phyloP scores from a whole-genome alignment of 2,113 vertebrate genomes.

The Odocoileus hemionus region DNA sequence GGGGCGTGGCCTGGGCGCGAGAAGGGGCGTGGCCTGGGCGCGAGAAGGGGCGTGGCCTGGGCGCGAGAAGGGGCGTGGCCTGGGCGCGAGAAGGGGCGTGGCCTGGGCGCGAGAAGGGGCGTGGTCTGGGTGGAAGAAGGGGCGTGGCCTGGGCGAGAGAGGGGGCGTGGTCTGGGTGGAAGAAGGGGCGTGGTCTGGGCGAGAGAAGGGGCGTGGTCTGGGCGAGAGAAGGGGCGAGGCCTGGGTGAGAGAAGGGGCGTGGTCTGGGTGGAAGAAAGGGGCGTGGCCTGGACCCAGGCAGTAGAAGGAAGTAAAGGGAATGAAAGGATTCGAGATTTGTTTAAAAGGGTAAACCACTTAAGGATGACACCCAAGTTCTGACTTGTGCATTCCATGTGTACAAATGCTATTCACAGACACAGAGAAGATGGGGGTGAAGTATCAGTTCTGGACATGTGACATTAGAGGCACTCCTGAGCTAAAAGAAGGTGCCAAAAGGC shows the following conservation, averaged over 20 bases:
- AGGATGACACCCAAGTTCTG: neutral
- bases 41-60: neutral
- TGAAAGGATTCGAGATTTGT: neutral
- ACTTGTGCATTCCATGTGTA: neutral
- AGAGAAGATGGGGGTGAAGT: neutral
- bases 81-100: too few species aligned
- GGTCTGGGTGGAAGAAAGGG: neutral
- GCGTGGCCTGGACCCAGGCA: neutral
- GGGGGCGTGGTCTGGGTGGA: too few species aligned
- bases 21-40: too few species aligned
- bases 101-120: too few species aligned
- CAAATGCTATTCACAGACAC: fast-evolving
- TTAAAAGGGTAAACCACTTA: neutral
- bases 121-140: neutral
- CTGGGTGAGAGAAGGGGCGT: too few species aligned
- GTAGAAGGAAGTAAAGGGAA: neutral
- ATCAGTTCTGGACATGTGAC: neutral
- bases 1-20: neutral
- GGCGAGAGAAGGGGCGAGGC: too few species aligned
- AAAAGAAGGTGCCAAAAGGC: neutral
- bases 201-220: too few species aligned
- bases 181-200: too few species aligned
- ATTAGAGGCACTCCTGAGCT: neutral
- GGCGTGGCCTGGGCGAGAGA: neutral
- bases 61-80: neutral